Evolutionary conservation across 2,888 invertebrate genomes (phyloP).

Genomic region (Agapostemon virescens): DNA sequence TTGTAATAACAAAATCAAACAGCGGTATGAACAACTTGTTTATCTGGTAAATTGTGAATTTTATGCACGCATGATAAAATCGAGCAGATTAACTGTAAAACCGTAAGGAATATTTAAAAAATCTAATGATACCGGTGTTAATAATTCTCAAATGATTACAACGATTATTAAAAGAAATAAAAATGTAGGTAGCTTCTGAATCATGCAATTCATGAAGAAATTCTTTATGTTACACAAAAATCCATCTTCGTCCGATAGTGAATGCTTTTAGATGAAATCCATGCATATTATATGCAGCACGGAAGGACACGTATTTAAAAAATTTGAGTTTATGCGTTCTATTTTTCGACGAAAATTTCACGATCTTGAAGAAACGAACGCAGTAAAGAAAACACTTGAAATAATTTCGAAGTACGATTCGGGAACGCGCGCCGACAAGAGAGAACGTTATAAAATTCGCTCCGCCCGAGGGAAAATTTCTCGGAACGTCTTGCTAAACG

Average conservation of each 20-base stretch:
- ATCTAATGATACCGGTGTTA: not conserved
- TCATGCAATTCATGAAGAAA: not conserved
- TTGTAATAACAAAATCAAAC: too few species aligned
- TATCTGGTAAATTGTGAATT: not conserved
- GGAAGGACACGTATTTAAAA: not conserved
- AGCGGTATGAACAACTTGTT: not conserved
- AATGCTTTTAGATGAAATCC: not conserved
- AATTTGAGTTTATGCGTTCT: not conserved
- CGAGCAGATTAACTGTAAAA: too few species aligned
- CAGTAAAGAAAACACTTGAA: conserved; percentile 36
- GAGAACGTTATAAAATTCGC: conserved; percentile 18
- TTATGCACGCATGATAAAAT: not conserved
- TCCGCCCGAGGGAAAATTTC: conserved; percentile 6
- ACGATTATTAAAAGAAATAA: too few species aligned
- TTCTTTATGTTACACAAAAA: not conserved
- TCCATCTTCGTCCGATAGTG: not conserved
- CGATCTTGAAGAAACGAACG: not conserved
- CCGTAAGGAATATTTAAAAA: too few species aligned
- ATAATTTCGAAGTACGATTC: conserved; percentile 2
- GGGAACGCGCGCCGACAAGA: conserved; percentile 32
- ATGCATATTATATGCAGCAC: not conserved
- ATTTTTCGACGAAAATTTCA: not conserved
- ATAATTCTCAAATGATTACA: not conserved
- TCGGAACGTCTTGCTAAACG: conserved; percentile 25
- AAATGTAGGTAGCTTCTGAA: not conserved